Percentiles rank a stretch among this genome's conserved stretches.
phyloP scores from a whole-genome alignment of 2,797 vertebrate species.

The Spheniscus humboldti region DNA sequence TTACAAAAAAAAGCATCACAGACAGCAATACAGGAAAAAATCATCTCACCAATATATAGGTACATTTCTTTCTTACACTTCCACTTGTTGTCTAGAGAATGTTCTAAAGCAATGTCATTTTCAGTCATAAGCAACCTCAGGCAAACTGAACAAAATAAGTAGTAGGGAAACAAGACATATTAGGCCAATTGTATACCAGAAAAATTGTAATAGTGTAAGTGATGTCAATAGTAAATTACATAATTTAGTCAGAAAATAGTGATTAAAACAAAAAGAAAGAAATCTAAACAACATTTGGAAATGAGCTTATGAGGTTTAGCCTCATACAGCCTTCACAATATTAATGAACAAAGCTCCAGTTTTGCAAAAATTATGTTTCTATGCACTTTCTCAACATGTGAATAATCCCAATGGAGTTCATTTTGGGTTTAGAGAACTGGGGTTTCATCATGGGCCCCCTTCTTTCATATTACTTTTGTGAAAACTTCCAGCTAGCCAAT shows the following conservation, averaged over 20 bases:
- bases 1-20: neutral
- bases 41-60: neutral
- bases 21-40: neutral
- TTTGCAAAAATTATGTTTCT: neutral
- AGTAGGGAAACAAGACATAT: neutral
- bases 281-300: neutral
- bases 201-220: neutral
- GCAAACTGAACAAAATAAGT: neutral
- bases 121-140: neutral
- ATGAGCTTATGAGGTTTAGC: neutral
- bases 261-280: neutral
- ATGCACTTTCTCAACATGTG: neutral
- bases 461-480: neutral
- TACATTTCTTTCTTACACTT: neutral
- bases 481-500: neutral
- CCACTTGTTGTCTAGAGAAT: neutral
- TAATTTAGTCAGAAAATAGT: neutral
- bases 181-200: neutral
- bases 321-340: neutral
- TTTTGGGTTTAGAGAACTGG: neutral
- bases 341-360: neutral
- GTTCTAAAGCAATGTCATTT: neutral
- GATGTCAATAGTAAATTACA: neutral
- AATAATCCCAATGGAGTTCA: neutral
- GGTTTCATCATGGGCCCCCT: accelerated